Evolutionary conservation across 2,888 invertebrate genomes (phyloP), one percentile per base, ranked within the genome.

Genomic region (Cataglyphis livida): DNA sequence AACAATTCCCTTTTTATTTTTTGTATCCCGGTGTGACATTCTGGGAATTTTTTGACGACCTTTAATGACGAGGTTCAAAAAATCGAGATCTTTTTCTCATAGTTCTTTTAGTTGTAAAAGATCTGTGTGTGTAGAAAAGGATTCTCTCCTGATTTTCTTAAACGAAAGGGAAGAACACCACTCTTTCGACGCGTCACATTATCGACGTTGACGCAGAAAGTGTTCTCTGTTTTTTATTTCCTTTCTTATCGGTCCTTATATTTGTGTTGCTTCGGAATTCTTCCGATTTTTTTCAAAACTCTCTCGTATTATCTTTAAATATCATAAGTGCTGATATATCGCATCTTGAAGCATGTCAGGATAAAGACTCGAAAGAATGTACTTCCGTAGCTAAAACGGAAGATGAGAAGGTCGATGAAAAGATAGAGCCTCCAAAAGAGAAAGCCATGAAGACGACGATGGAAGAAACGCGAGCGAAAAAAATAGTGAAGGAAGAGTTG

Each of bases 401-500:
- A 87, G 93, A 93, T 87, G 35, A 75, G 35, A 90, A 88, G 79
- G 91, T 91, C 81, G 94, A 93, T 76, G 92, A 91, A 85, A 91
- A 90, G 65, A 15, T 84, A 84, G 81, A 88, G 75, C 78, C 88
- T 83, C 89, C 88, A 87, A 90, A 86, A 84, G 85, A 90, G 57
- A 88, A 78, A 10, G 71, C 73, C 7, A 88, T 89, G 66, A 85
- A 85, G 85, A 82, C 90, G 38, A 89, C 89, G 71, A 81, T 95
- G 93, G 94, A 95, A 90, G 95, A 93, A 32, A 82, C 28, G 21
- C 78, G 59, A 44, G 51, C 41, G 64, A 82, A 85, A 65, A 84
- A 85, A 82, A 93, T 93, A 85, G 93, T 94, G 95, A 84, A 91
- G 81, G 90, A 95, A 89, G 92, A 96, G 94, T 93, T 94, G 25